Percentiles rank a stretch among this genome's conserved stretches.
phyloP scores from a whole-genome alignment of 64 coral and sea anemone species.

The Anthopleura sola region DNA sequence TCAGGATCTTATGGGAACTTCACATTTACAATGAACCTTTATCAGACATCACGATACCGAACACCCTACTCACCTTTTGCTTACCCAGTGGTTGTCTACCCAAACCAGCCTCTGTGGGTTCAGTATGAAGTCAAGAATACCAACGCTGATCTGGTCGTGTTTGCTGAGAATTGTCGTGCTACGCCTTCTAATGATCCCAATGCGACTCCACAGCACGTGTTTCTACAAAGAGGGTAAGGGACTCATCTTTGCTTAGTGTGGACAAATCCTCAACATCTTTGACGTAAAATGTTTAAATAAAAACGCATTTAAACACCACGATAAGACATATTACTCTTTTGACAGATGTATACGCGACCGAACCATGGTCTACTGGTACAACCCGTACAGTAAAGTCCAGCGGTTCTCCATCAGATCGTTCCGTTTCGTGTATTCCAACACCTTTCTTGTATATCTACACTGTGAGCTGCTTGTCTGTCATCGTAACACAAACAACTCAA shows the following conservation, averaged over 20 bases:
- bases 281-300: neutral
- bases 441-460: conserved; percentile 37
- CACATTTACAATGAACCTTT: conserved; percentile 53
- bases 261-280: too few species aligned
- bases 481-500: conserved; percentile 36
- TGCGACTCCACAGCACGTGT: conserved; percentile 57
- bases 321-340: neutral
- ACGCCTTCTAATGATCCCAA: conserved; percentile 46
- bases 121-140: conserved; percentile 51
- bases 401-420: conserved; percentile 51
- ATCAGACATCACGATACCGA: conserved; percentile 28
- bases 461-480: conserved; percentile 52
- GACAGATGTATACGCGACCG: conserved; percentile 9
- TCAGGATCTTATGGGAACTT: conserved; percentile 58
- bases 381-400: neutral
- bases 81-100: conserved; percentile 47
- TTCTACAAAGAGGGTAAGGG: conserved; percentile 60
- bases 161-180: conserved; percentile 67
- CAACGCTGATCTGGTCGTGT: conserved; percentile 39
- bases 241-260: too few species aligned
- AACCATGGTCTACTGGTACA: conserved; percentile 3
- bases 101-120: conserved; percentile 41
- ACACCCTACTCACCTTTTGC: conserved; percentile 14
- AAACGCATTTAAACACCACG: too few species aligned
- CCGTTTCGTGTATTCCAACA: conserved; percentile 29